A percentile compares a stretch with the other conserved stretches of the same genome.
These are phyloP conservation scores for Theristicus caerulescens DNA, from an alignment of 2,113 vertebrate species.

Conservation along the genomic window DNA sequence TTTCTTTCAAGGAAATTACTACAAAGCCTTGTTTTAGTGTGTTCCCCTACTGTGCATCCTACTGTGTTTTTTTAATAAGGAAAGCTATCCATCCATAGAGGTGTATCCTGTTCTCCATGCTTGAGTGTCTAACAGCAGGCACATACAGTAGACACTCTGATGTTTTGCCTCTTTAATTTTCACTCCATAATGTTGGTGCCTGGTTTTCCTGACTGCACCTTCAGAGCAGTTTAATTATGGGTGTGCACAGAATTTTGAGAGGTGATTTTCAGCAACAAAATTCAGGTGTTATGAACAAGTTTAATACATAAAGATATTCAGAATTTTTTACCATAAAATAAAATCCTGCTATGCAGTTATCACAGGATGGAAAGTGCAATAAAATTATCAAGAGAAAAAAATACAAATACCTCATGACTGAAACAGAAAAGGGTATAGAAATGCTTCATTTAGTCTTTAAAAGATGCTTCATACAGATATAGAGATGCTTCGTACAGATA, in stretches of 20 bases:
- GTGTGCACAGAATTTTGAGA: constrained; percentile 53
- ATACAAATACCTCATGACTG: constrained; percentile 5
- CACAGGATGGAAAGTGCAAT: background rate
- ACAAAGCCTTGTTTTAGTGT: constrained; percentile 93
- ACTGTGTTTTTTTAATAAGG: constrained; percentile 98
- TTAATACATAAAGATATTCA: background rate
- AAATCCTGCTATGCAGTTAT: background rate
- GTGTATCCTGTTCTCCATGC: constrained; percentile 98
- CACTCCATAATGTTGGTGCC: constrained; percentile 70
- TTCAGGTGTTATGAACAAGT: background rate
- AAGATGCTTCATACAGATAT: background rate
- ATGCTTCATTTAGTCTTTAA: background rate
- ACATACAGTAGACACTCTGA: constrained; percentile 79
- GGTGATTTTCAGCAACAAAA: constrained; percentile 30
- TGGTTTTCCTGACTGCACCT: constrained; percentile 72
- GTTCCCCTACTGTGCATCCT: constrained; percentile 89
- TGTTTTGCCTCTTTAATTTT: constrained; percentile 80
- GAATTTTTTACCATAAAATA: background rate
- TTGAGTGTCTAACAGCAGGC: constrained; percentile 87
- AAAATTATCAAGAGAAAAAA: background rate
- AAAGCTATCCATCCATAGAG: constrained; percentile 97
- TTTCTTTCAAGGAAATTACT: constrained; percentile 87
- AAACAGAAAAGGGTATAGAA: background rate
- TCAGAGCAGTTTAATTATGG: constrained; percentile 70
- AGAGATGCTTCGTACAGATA: background rate